These are phyloP conservation scores for Dermatophagoides farinae DNA, from an alignment of 1,140 invertebrate species.

Conservation along the genomic window DNA sequence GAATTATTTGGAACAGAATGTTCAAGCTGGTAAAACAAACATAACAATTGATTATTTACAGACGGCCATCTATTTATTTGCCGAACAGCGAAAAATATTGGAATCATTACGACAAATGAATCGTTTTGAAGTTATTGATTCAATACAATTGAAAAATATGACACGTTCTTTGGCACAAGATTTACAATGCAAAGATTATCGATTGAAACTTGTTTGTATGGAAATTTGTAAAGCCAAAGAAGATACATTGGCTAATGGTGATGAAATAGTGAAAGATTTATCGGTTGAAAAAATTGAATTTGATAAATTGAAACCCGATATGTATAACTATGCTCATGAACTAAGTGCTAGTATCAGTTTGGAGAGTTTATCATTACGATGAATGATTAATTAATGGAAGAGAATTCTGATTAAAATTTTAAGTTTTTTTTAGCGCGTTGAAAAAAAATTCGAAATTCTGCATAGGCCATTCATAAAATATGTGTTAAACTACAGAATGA, in stretches of 20 bases:
- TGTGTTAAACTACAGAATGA: neutral
- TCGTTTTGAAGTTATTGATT: neutral
- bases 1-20: neutral
- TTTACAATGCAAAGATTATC: neutral
- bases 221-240: neutral
- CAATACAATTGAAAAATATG: neutral
- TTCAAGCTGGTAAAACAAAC: neutral
- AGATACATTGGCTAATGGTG: neutral
- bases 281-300: neutral
- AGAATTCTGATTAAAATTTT: neutral
- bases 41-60: neutral
- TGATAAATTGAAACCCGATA: neutral
- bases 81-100: neutral
- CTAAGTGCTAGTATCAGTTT: neutral
- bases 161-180: neutral
- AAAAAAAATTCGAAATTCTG: neutral
- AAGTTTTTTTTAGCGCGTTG: neutral
- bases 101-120: neutral
- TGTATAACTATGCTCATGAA: neutral
- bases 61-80: neutral
- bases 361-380: neutral
- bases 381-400: neutral
- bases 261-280: neutral
- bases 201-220: neutral
- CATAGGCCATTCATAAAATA: neutral